Evolutionary conservation across 92 coral and sea anemone genomes (phyloP).

Genomic region (Muricea muricata): DNA sequence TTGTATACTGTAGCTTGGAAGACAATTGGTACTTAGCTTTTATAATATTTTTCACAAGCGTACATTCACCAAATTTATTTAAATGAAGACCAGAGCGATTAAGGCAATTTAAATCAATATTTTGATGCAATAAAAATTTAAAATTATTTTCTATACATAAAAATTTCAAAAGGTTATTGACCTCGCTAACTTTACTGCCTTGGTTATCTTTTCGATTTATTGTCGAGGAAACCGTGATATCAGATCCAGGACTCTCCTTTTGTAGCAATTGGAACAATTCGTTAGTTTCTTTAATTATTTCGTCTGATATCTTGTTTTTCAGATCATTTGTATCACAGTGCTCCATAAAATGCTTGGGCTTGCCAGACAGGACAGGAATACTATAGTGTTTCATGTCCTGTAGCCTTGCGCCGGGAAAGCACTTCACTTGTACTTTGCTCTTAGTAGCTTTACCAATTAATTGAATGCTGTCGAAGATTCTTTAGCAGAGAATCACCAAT

Average conservation of each 20-base stretch:
- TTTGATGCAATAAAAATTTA: background rate
- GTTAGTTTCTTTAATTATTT: background rate
- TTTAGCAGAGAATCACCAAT: no score
- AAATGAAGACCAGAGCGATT: slow-evolving; percentile 3
- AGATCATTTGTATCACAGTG: background rate
- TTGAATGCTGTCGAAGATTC: no score
- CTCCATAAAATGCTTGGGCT: background rate
- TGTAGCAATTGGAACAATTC: background rate
- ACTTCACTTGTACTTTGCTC: no score
- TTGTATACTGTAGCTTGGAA: background rate
- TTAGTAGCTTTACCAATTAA: no score
- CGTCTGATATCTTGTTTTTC: background rate
- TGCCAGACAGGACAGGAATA: background rate
- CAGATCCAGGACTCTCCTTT: background rate
- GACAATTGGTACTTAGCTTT: background rate
- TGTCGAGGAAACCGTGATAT: background rate
- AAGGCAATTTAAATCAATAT: background rate
- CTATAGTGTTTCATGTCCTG: no score
- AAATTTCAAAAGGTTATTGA: background rate
- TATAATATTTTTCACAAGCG: background rate
- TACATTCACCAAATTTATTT: background rate
- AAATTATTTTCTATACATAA: background rate
- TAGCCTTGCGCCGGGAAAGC: no score
- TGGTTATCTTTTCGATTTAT: background rate
- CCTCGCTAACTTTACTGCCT: background rate